phyloP scores from a whole-genome alignment of 2,888 invertebrate species.

The Macrophya alboannulata region DNA sequence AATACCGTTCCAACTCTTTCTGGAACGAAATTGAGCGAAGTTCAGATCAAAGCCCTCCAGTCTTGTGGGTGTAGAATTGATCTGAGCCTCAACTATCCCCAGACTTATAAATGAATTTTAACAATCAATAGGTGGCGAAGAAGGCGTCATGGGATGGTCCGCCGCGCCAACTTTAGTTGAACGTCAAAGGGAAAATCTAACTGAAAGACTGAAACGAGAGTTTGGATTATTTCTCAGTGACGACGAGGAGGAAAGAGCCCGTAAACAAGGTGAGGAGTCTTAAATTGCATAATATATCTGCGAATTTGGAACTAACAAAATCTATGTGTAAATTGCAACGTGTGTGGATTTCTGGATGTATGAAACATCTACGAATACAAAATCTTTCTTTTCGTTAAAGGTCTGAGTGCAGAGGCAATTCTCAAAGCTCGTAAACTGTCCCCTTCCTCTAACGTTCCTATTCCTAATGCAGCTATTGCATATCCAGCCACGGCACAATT shows the following conservation, averaged over 20 bases:
- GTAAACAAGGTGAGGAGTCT: constrained; percentile 80
- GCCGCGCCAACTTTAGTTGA: constrained; percentile 93
- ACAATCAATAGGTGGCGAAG: constrained; percentile 72
- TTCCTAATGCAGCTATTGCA: constrained; percentile 60
- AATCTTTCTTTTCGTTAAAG: constrained; percentile 62
- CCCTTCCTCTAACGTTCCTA: constrained; percentile 64
- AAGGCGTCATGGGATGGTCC: constrained; percentile 83
- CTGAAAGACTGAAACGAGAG: constrained; percentile 91
- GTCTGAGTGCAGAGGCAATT: constrained; percentile 75
- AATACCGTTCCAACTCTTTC: neutral
- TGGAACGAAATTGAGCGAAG: neutral
- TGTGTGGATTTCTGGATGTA: neutral
- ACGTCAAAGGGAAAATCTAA: constrained; percentile 93
- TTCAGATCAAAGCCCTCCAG: neutral
- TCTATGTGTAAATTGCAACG: too few species aligned
- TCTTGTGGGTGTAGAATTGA: neutral
- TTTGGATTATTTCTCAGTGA: constrained; percentile 89
- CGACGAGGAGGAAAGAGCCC: constrained; percentile 84
- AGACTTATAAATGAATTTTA: neutral
- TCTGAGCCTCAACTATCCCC: neutral
- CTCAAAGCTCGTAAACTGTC: constrained; percentile 72
- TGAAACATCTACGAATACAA: neutral
- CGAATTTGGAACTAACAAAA: too few species aligned
- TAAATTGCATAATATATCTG: too few species aligned
- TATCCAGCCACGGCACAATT: constrained; percentile 71